Conservation (phyloP, 2,888 invertebrate species). For the Drosophila borborema region DNA sequence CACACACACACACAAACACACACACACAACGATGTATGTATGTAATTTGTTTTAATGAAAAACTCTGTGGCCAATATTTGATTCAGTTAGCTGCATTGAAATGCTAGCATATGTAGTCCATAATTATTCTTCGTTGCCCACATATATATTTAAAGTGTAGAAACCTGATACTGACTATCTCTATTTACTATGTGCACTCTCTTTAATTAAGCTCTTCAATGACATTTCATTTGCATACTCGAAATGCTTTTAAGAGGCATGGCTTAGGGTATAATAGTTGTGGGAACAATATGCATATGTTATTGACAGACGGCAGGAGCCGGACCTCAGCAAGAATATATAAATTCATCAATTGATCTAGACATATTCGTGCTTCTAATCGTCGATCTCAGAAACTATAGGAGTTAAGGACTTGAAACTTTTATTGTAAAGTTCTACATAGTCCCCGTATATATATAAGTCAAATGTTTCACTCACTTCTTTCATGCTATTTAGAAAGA, state of each 20-base stretch:
- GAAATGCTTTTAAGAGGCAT: background rate
- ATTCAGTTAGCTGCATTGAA: background rate
- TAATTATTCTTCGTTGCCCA: background rate
- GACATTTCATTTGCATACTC: background rate
- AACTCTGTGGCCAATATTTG: background rate
- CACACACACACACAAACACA: background rate
- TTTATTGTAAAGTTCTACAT: no score
- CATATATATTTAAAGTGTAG: background rate
- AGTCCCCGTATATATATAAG: no score
- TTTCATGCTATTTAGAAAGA: no score
- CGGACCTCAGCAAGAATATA: background rate
- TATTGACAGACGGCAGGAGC: no score
- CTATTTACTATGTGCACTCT: background rate
- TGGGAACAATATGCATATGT: no score
- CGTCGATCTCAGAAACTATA: no score
- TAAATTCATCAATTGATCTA: no score
- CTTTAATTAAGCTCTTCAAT: background rate
- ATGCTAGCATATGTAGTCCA: conserved; percentile 5
- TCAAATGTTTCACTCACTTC: no score
- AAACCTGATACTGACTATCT: background rate
- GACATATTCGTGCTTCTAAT: no score
- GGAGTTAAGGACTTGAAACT: no score
- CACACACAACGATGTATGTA: background rate
- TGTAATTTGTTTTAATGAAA: conserved; percentile 14
- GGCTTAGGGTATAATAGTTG: background rate